Conservation (phyloP, 2,113 vertebrate species). For the Nibea coibor region DNA sequence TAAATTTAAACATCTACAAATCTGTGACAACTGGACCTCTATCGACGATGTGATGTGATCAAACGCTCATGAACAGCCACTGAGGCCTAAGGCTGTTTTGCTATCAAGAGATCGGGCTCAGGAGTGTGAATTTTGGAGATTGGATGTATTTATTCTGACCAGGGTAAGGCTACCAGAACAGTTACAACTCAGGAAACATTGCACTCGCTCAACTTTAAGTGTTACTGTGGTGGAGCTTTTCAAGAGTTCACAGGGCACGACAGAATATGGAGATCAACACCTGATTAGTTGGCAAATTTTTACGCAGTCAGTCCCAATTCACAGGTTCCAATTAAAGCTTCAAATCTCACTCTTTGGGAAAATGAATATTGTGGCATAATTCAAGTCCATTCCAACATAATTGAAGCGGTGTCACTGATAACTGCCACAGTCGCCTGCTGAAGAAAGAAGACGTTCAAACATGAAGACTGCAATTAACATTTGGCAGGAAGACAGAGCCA, state of each 20-base stretch:
- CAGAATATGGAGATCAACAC: constrained; percentile 32
- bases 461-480: constrained; percentile 50
- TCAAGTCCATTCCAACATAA: constrained; percentile 43
- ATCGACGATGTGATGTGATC: too few species aligned
- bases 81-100: too few species aligned
- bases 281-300: constrained; percentile 18
- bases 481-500: constrained; percentile 38
- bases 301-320: constrained; percentile 1
- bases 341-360: constrained; percentile 15
- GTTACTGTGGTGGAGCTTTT: not conserved
- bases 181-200: not conserved
- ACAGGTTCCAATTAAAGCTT: constrained; percentile 32
- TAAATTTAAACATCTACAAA: too few species aligned
- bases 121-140: not conserved
- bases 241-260: constrained; percentile 2
- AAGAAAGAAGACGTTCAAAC: constrained; percentile 51
- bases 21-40: too few species aligned
- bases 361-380: constrained; percentile 33
- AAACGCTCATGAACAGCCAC: too few species aligned
- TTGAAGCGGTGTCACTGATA: constrained; percentile 47
- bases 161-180: not conserved
- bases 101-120: not conserved
- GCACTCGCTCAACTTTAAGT: not conserved
- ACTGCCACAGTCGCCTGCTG: constrained; percentile 32
- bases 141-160: constrained; percentile 1